Evolutionary conservation across 2,888 invertebrate genomes (phyloP), one percentile per base, ranked within the genome.

Genomic region (Salticus scenicus): DNA sequence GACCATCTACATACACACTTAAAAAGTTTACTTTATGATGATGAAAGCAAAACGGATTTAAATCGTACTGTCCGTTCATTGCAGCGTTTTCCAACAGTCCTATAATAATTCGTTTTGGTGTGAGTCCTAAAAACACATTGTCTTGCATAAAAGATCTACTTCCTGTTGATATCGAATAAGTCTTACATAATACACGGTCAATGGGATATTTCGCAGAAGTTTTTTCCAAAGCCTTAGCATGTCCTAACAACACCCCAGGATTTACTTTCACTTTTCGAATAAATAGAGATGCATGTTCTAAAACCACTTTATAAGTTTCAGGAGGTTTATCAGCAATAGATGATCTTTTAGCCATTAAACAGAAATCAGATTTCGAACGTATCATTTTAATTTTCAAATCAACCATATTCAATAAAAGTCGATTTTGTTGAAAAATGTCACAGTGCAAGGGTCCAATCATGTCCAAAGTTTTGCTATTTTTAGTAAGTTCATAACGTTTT

Each of bases 211-310:
- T 47, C 2, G 47, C 47, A 12, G 47, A 47, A 47, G 2, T 7
- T 17, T 47, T 47, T 17, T 17, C 47, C 47, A 47, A 71, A 0
- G 89, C 76, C 33, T 87, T 87, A 8, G 87, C 88, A 85, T 90
- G 89, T 0, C 88, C 89, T 0, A 90, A 28, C 20, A 89, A 31
- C 4, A 90, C 87, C 0, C 84, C 87, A 0, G 89, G 90, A 7
- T 77, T 88, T 1, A 89, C 42, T 20, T 77, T 69, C 17, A 88
- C 87, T 64, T 84, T 84, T 20, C 88, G 28, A 4, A 89, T 87
- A 74, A 83, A 82, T 14, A 90, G 78, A 27, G 77, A 73, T 1
- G 47, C 47, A 17, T 47, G 47, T 47, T 47, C 47, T 17, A 47
- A 37, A 37, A 37, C 12, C 7, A 37, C 37, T n/a, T n/a, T n/a